A percentile compares a stretch with the other conserved stretches of the same genome.
Conservation (phyloP, 2,888 invertebrate genomes). For the Chymomyza caudatula region DNA sequence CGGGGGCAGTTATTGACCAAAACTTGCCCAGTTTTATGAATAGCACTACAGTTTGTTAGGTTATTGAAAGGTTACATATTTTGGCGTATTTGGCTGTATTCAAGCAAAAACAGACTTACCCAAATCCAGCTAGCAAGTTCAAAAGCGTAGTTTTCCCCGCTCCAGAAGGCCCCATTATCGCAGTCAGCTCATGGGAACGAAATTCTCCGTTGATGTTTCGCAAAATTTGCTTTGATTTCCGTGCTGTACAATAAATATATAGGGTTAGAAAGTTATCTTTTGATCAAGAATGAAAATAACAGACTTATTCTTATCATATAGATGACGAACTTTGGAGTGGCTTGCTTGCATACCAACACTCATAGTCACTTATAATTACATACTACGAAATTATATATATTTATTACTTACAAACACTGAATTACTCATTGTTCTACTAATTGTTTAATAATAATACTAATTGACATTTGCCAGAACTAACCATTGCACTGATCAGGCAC, state of each 20-base stretch:
- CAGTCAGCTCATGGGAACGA: constrained; percentile 90
- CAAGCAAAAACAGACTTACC: constrained; percentile 84
- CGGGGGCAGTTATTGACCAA: constrained; percentile 88
- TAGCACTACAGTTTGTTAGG: constrained; percentile 79
- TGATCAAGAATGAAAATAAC: background rate
- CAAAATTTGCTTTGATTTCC: constrained; percentile 84
- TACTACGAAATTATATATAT: background rate
- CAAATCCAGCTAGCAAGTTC: constrained; percentile 94
- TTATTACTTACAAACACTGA: background rate
- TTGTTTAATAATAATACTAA: background rate
- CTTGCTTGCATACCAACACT: background rate
- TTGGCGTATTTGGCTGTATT: background rate
- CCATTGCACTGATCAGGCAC: constrained; percentile 86
- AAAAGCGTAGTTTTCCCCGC: constrained; percentile 94
- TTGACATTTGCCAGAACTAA: too few relatives aligned
- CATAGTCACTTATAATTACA: constrained; percentile 17
- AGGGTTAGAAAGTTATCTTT: background rate
- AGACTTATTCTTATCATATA: background rate
- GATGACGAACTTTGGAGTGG: background rate
- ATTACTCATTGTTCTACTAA: background rate
- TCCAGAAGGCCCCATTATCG: constrained; percentile 95
- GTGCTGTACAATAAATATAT: constrained; percentile 80
- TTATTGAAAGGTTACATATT: background rate
- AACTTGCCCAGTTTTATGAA: constrained; percentile 85
- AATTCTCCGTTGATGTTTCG: constrained; percentile 90